phyloP scores from a whole-genome alignment of 1,140 invertebrate species.

The Cydia strobilella region DNA sequence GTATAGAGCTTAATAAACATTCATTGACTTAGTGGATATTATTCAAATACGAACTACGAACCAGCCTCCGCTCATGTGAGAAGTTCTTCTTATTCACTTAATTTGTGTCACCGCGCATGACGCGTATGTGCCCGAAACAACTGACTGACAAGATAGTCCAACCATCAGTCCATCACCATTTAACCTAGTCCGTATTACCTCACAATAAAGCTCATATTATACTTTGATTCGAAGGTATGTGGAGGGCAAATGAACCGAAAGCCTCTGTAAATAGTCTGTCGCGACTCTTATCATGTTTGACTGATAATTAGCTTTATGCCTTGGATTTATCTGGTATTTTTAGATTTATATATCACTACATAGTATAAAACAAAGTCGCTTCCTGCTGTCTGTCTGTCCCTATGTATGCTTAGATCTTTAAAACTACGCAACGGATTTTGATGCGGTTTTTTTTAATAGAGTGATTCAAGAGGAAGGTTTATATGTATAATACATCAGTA shows the following conservation, averaged over 20 bases:
- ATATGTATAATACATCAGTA: too few species aligned
- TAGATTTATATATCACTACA: not conserved
- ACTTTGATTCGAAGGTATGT: not conserved
- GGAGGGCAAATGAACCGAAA: conserved; percentile 27
- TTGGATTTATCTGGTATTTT: conserved; percentile 11
- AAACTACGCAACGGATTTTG: too few species aligned
- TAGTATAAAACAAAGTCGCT: too few species aligned
- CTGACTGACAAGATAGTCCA: conserved; percentile 3
- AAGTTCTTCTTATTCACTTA: not conserved
- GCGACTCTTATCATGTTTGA: conserved; percentile 7
- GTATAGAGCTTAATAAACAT: not conserved
- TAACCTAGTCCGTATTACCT: not conserved
- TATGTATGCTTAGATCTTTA: too few species aligned
- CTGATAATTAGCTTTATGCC: conserved; percentile 9
- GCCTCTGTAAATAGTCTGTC: conserved; percentile 19
- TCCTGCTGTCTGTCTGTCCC: too few species aligned
- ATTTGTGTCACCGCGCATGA: not conserved
- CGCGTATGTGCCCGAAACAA: not conserved
- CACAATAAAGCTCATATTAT: not conserved
- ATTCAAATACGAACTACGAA: not conserved
- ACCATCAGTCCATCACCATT: not conserved
- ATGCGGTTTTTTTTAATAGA: too few species aligned
- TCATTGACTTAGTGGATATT: not conserved
- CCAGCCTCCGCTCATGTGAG: not conserved
- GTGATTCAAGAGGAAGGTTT: too few species aligned